Conservation (phyloP, 2,113 vertebrate genomes). For the Pterocles burchelli region DNA sequence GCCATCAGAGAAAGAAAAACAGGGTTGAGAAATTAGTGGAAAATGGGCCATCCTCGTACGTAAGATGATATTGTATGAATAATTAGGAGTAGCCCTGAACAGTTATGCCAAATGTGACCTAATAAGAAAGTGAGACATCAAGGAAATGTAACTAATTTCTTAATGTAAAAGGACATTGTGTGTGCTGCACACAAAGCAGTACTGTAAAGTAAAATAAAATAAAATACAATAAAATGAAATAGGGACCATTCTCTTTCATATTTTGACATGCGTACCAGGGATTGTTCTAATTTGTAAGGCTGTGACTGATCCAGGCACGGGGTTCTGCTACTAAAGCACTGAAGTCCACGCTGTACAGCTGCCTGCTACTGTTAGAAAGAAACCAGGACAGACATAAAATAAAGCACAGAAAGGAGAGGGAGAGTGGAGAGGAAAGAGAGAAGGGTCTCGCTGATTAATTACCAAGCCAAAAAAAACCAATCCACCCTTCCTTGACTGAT, state of each 20-base stretch:
- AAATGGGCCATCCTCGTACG: slow-evolving; percentile 47
- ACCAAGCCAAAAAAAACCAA: slow-evolving; percentile 24
- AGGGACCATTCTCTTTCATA: not conserved
- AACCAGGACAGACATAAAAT: slow-evolving; percentile 54
- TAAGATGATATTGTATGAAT: slow-evolving; percentile 61
- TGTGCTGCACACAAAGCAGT: slow-evolving; percentile 7
- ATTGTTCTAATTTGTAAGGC: slow-evolving; percentile 62
- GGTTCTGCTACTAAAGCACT: slow-evolving; percentile 25
- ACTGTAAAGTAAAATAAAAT: slow-evolving; percentile 29
- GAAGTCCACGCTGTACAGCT: slow-evolving; percentile 37
- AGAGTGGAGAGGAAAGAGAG: slow-evolving; percentile 12
- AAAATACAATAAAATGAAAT: not conserved
- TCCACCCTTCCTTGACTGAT: slow-evolving; percentile 60
- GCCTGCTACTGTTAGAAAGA: slow-evolving; percentile 55
- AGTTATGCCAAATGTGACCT: slow-evolving; percentile 58
- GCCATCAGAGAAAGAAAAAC: slow-evolving; percentile 68
- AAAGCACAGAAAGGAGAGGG: slow-evolving; percentile 46
- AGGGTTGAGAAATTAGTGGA: slow-evolving; percentile 54
- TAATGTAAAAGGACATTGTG: slow-evolving; percentile 65
- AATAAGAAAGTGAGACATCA: slow-evolving; percentile 69
- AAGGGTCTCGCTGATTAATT: slow-evolving; percentile 67
- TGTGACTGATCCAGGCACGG: slow-evolving; percentile 53
- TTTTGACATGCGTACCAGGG: not conserved
- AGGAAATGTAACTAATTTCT: slow-evolving; percentile 72
- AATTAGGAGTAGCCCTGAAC: slow-evolving; percentile 60